phyloP scores from a whole-genome alignment of 2,888 invertebrate genomes.

The Nomada fucata region DNA sequence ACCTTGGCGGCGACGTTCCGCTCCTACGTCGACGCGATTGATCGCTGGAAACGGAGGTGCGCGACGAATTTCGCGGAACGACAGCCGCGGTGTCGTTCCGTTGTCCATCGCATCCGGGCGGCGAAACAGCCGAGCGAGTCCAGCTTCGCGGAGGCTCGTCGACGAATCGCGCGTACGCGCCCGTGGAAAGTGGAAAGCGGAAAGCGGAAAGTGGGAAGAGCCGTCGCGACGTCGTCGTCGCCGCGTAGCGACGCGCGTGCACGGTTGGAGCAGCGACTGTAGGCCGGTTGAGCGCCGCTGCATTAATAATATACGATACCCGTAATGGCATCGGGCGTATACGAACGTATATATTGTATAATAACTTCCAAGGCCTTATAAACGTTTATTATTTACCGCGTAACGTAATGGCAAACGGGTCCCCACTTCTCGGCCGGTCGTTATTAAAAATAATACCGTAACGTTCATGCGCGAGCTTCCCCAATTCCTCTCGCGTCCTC shows the following conservation, averaged over 20 bases:
- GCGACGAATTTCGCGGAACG: slow-evolving; percentile 56
- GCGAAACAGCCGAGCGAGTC: too few relatives aligned
- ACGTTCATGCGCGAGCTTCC: slow-evolving; percentile 52
- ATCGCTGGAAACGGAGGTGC: slow-evolving; percentile 57
- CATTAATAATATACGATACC: slow-evolving; percentile 84
- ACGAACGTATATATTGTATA: slow-evolving; percentile 83
- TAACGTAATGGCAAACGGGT: slow-evolving; percentile 83
- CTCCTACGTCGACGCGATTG: slow-evolving; percentile 45
- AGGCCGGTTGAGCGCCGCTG: slow-evolving; percentile 82
- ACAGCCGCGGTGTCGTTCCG: slow-evolving; percentile 6
- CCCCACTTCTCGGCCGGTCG: slow-evolving; percentile 75
- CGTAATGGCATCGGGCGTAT: slow-evolving; percentile 83
- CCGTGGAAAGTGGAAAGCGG: too few relatives aligned
- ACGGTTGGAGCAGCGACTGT: neutral
- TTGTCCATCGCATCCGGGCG: too few relatives aligned
- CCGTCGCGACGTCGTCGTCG: too few relatives aligned
- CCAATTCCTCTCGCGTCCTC: slow-evolving; percentile 37
- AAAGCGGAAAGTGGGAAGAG: too few relatives aligned
- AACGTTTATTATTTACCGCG: slow-evolving; percentile 84
- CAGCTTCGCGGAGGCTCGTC: too few relatives aligned
- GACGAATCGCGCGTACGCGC: too few relatives aligned
- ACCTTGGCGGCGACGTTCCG: slow-evolving; percentile 72
- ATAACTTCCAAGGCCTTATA: slow-evolving; percentile 84
- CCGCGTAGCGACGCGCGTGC: too few relatives aligned
- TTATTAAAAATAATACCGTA: slow-evolving; percentile 82